Evolutionary conservation across 2,888 invertebrate species (phyloP).

Genomic region (Saturnia japonica): DNA sequence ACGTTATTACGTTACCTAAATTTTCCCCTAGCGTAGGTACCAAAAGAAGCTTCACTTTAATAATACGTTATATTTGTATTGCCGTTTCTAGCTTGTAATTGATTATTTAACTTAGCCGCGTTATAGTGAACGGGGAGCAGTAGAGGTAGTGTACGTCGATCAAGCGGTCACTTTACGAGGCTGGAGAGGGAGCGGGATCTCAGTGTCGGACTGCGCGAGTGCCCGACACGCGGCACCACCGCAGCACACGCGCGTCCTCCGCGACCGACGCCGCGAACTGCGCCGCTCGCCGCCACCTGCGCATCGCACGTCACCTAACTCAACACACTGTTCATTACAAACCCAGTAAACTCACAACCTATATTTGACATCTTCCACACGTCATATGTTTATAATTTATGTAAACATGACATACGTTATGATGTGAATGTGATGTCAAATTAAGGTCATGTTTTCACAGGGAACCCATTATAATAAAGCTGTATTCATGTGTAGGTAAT

Average conservation of each 20-base stretch:
- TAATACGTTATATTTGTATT: too few relatives aligned
- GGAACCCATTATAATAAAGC: too few relatives aligned
- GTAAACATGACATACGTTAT: too few relatives aligned
- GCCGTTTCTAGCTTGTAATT: neutral
- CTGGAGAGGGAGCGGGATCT: conserved; percentile 81
- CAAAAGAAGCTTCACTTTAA: too few relatives aligned
- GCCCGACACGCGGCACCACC: conserved; percentile 68
- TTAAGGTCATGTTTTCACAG: too few relatives aligned
- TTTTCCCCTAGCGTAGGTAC: too few relatives aligned
- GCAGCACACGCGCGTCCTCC: conserved; percentile 76
- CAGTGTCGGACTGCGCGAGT: conserved; percentile 77
- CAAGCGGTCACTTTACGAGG: conserved; percentile 80
- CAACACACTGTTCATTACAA: neutral
- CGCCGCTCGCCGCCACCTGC: conserved; percentile 74
- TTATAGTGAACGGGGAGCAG: conserved; percentile 19
- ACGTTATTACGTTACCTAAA: too few relatives aligned
- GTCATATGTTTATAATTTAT: too few relatives aligned
- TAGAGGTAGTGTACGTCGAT: conserved; percentile 38
- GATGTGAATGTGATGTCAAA: too few relatives aligned
- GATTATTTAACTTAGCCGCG: neutral
- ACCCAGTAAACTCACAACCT: too few relatives aligned
- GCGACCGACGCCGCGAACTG: conserved; percentile 74
- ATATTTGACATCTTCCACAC: too few relatives aligned
- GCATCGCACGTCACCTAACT: neutral
- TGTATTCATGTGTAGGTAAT: neutral